Evolutionary conservation across 2,797 vertebrate species (phyloP), one percentile per base, ranked within the genome.

Genomic region (Myoxocephalus aenaeus): DNA sequence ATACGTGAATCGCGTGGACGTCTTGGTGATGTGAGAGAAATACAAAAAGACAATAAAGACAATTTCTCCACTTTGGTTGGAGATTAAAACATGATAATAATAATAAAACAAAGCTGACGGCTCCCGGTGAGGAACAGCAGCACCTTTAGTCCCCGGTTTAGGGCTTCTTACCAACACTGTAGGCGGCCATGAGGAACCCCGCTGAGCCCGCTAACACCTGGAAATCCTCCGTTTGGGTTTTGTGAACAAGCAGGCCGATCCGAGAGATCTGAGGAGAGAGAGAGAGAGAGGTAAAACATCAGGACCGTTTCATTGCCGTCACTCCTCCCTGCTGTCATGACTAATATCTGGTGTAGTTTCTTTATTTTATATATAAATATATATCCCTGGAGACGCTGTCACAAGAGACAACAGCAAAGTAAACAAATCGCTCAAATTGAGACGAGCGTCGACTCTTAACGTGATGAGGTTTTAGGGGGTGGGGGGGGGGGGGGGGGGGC

Each of bases 201-300:
- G 96, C 98, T 0, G 98, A 99, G 71, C 98, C 98, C 0, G 96
- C 97, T 89, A 99, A 73, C 83, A 99, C 95, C 88, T 98, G 97
- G 94, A 99, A 99, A 81, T 95, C 94, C 75, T 96, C 94, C 7
- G 82, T 78, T 78, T 38, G 89, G 14, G 97, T 99, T 93, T 94
- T 98, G 88, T 98, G 95, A 70, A 97, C 93, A 18, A 96, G 95
- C 90, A 97, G 92, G 54, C 94, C 96, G 0, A 99, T 94, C 73
- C 95, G 95, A 25, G 96, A 96, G 87, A 99, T 95, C 98, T 99
- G 92, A 72, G 34, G 34, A 34, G 34, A 34, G 34, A 34, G 34
- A 34, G 34, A 34, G 34, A 34, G 6, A 34, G 34, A n/a, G n/a
- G n/a, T 27, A 12, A 64, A 78, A 48, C 27, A 63, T 29, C 51